A percentile compares a stretch with the other conserved stretches of the same genome.
These are phyloP conservation scores for Mesocentrotus franciscanus DNA, from an alignment of 53 echinoderm and acorn worm species.

Conservation along the genomic window DNA sequence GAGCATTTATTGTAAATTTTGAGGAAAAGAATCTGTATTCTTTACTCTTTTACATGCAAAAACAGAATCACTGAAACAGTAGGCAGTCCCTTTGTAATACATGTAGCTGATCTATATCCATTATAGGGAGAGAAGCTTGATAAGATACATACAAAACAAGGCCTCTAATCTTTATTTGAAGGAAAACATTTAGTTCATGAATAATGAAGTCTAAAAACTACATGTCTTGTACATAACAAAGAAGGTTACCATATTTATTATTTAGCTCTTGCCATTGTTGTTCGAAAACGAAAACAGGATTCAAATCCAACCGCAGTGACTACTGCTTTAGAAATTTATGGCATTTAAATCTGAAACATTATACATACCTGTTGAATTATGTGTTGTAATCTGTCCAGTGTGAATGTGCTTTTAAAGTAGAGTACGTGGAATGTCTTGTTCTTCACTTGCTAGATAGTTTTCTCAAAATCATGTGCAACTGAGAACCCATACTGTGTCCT, in stretches of 20 bases:
- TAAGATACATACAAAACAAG: neutral
- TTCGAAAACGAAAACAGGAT: neutral
- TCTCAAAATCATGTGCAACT: constrained; percentile 1
- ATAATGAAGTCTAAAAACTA: neutral
- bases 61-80: neutral
- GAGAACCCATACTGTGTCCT: neutral
- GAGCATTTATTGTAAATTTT: neutral
- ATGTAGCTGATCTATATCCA: neutral
- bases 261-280: neutral
- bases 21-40: neutral
- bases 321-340: neutral
- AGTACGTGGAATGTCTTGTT: neutral
- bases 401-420: constrained; percentile 8
- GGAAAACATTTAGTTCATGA: neutral
- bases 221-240: constrained; percentile 5
- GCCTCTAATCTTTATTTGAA: neutral
- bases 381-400: neutral
- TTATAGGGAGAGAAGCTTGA: neutral
- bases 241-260: neutral
- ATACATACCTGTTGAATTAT: neutral
- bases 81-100: neutral
- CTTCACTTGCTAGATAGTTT: constrained; percentile 5
- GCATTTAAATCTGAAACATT: neutral
- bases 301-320: neutral
- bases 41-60: neutral